Conservation (phyloP, 2,888 invertebrate genomes). For the Agrenia bidenticulata region DNA sequence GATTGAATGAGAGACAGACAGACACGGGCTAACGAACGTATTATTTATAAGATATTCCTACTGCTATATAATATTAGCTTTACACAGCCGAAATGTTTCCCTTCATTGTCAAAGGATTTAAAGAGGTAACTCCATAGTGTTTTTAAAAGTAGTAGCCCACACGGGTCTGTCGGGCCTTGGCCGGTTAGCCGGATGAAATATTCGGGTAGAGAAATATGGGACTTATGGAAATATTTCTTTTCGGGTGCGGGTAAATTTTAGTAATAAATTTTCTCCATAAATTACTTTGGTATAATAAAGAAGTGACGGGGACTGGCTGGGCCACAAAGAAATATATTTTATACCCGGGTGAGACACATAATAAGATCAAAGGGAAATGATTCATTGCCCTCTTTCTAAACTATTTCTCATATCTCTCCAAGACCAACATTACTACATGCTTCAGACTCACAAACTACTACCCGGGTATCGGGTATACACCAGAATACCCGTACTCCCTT, state of each 20-base stretch:
- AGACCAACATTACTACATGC: neutral
- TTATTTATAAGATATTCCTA: too few species aligned
- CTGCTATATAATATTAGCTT: too few species aligned
- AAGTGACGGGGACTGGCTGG: constrained; percentile 35
- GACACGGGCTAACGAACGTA: too few species aligned
- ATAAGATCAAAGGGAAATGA: constrained; percentile 48
- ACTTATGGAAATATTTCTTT: constrained; percentile 29
- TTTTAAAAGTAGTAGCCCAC: too few species aligned
- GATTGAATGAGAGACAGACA: too few species aligned
- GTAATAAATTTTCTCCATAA: constrained; percentile 46
- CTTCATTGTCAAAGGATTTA: too few species aligned
- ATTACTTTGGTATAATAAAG: constrained; percentile 43
- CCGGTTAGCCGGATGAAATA: too few species aligned
- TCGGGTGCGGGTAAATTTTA: constrained; percentile 38
- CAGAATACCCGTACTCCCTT: too few species aligned
- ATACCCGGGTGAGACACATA: constrained; percentile 39
- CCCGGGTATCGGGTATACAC: too few species aligned
- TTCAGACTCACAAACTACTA: neutral
- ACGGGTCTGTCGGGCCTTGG: too few species aligned
- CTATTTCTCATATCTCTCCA: constrained; percentile 18
- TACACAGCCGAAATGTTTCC: too few species aligned
- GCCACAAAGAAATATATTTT: constrained; percentile 36
- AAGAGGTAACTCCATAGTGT: too few species aligned
- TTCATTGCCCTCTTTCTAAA: constrained; percentile 31
- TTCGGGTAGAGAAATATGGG: constrained; percentile 14